Evolutionary conservation across 2,797 vertebrate species (phyloP), one percentile per base, ranked within the genome.

Genomic region (Rhadinocentrus ornatus): DNA sequence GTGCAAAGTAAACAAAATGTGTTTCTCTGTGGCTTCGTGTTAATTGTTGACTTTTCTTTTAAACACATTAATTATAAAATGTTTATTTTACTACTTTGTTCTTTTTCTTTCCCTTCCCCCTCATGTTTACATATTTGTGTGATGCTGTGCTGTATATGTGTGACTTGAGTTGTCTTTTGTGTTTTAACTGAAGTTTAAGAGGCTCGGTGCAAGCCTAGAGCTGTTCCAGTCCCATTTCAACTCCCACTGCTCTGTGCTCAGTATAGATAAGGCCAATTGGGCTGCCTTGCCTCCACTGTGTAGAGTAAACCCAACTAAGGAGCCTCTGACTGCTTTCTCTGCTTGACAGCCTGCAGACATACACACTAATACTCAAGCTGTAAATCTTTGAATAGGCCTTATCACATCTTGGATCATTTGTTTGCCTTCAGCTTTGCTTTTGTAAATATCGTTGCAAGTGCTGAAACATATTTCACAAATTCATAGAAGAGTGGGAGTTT

Each of bases 201-300:
- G 75, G 62, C 66, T 66, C 10, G 10, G 32, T 69, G 27, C 81
- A 69, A 85, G 54, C 75, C 44, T 74, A 16, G 54, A 82, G 77
- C 74, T 72, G 52, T 78, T 84, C 50, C 35, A 1, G 64, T 79
- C 74, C 55, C 70, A 32, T 72, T 52, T 79, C 60, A 61, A 64
- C 60, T 78, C 56, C 29, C 66, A 35, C 73, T 64, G 69, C 66
- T 74, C 83, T 77, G 69, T 91, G 84, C 73, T 80, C 71, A 16
- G 20, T 55, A 48, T 73, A 82, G 80, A 91, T 89, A 79, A 88
- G 83, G 59, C 65, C 74, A 74, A 60, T 46, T 75, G 62, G 62
- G 52, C 71, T 57, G 66, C 62, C 66, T 72, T 62, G 71, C 73
- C 50, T 82, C 72, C 69, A 55, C 62, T 37, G 50, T 73, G 59